phyloP scores from a whole-genome alignment of 2,113 vertebrate genomes.

The Leptosomus discolor region DNA sequence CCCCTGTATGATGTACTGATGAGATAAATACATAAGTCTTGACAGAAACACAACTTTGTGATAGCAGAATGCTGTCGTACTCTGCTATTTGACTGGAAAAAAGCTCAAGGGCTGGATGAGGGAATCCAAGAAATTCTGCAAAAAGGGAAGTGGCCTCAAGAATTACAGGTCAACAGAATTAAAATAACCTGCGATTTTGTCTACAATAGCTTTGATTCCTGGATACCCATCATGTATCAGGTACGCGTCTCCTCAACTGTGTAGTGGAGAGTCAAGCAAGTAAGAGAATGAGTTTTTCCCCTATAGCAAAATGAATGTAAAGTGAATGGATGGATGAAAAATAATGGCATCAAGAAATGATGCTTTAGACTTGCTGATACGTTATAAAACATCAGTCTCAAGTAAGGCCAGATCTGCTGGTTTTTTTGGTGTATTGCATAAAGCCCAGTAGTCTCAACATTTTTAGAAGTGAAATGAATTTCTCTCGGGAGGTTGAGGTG shows the following conservation, averaged over 20 bases:
- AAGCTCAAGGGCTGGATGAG: rapidly evolving
- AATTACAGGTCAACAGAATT: background rate
- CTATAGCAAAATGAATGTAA: background rate
- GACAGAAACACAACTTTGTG: background rate
- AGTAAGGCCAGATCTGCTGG: background rate
- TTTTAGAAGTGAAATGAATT: background rate
- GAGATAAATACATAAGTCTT: background rate
- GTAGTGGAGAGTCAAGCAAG: background rate
- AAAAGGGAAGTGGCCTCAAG: background rate
- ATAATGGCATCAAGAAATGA: background rate
- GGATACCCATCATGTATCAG: background rate
- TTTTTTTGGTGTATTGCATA: background rate
- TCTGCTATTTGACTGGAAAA: background rate
- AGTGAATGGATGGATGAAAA: background rate
- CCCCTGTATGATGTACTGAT: background rate
- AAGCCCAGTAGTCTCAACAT: background rate
- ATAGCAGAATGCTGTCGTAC: background rate
- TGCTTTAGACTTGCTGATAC: background rate
- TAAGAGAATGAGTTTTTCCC: background rate
- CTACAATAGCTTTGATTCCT: background rate
- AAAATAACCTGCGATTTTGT: background rate
- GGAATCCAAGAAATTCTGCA: background rate
- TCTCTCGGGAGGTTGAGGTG: background rate
- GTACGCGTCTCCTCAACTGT: rapidly evolving
- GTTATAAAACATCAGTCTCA: background rate